Base-by-base conservation (phyloP, 2,888 invertebrate genomes). In the Elegia similella region DNA sequence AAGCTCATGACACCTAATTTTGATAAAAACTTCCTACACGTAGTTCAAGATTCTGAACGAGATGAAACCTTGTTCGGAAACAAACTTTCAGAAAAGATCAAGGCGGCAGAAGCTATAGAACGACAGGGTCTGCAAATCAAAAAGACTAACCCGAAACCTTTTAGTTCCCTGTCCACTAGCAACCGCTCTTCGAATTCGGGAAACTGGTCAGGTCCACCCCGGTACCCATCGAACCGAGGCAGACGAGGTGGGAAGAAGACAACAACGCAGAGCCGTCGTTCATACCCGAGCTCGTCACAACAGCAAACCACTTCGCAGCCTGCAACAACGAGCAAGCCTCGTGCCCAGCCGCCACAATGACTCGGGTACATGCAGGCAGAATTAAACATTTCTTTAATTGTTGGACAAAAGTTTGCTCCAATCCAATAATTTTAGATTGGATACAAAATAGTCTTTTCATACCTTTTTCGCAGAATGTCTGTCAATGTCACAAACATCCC, bases 151-250 rank as follows among this genome's bases (percentile, higher is more conserved):
- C 16, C 47, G 7, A 34, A 17, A 8, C 23, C 54, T 16, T 10
- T 32, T n/a, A 8, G 48, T 13, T 17, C 13, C 5, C 30, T 42
- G 10, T 29, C 56, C 13, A 29, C 32, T 42, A 23, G 17, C 42
- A n/a, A 42, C 23, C 59, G 62, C 12, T 44, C 50, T 30, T 6
- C 29, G 23, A 8, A 17, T 8, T 58, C 57, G 63, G 61, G 56
- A 63, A 63, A 63, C 59, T 60, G 61, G 61, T 7, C 56, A 30
- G 63, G 57, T 16, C 61, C 64, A 55, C 56, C 66, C 50, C 66
- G 66, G 5, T 66, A 64, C 58, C 58, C 58, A 55, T 46, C 62
- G 34, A 61, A 46, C 64, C 62, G 64, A 60, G 62, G 60, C 61
- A 57, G 60, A 61, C 57, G 63, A 0, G 61, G 57, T 12, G 57